Conservation (phyloP, 2,797 vertebrate genomes). For the Manis crassicaudata region DNA sequence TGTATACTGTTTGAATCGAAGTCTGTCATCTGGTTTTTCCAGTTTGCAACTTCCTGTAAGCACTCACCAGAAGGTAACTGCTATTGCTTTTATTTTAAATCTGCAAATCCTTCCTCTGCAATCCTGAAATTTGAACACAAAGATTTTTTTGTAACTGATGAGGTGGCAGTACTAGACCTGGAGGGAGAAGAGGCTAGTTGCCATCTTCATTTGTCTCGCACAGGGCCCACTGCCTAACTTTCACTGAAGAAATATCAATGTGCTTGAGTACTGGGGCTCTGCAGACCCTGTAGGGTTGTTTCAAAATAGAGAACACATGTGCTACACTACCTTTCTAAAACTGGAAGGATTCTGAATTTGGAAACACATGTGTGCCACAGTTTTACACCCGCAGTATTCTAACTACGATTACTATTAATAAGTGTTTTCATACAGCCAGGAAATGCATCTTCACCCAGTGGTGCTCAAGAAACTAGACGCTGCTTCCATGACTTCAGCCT, state of each 20-base stretch:
- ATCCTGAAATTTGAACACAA: background rate
- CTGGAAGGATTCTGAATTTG: background rate
- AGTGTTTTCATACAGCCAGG: background rate
- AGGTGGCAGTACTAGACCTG: background rate
- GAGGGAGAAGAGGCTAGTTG: background rate
- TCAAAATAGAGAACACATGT: background rate
- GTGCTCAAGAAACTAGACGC: background rate
- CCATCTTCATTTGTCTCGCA: accelerated
- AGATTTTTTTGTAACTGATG: background rate
- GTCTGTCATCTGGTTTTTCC: background rate
- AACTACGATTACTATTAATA: background rate
- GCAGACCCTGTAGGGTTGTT: background rate
- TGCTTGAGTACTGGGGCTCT: background rate
- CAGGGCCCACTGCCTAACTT: accelerated
- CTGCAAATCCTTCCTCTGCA: background rate
- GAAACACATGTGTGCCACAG: background rate
- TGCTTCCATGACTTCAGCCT: background rate
- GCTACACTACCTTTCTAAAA: background rate
- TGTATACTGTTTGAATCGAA: background rate
- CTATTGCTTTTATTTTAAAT: background rate
- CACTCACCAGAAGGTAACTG: background rate
- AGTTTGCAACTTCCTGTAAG: background rate
- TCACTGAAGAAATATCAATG: background rate
- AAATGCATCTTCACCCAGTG: background rate
- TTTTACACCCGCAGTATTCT: background rate